These are phyloP conservation scores for Cryptoprocta ferox DNA, from an alignment of 2,797 vertebrate genomes.

Conservation along the genomic window DNA sequence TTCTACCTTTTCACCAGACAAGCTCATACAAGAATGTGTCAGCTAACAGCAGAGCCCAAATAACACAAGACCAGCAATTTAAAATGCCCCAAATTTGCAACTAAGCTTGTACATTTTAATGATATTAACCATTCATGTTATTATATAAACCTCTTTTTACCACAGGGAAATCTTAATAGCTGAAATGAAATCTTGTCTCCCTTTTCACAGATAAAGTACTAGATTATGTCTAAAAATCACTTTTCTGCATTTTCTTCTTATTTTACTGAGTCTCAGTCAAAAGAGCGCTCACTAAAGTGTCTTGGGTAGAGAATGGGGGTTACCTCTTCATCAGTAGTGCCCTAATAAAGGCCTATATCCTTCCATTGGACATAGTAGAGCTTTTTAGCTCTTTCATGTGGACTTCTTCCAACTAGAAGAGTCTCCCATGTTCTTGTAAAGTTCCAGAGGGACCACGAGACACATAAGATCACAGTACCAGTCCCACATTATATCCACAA, in stretches of 20 bases:
- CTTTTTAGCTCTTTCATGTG: neutral
- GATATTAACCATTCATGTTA: neutral
- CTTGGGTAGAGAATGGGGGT: neutral
- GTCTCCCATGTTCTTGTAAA: neutral
- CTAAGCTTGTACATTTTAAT: neutral
- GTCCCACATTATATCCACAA: neutral
- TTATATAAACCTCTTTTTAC: neutral
- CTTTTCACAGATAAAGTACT: neutral
- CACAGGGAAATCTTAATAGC: neutral
- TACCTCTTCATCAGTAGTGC: neutral
- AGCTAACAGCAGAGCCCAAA: slow-evolving; percentile 10
- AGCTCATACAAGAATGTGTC: neutral
- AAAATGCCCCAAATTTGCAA: neutral
- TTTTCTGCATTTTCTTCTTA: neutral
- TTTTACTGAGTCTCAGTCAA: neutral
- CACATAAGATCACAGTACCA: neutral
- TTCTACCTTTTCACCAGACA: slow-evolving; percentile 21
- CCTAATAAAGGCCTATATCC: neutral
- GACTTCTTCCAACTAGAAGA: neutral
- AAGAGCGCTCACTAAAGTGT: neutral
- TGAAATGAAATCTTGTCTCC: neutral
- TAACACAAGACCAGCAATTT: neutral
- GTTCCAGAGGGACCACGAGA: neutral
- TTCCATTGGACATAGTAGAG: neutral
- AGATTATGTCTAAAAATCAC: neutral